phyloP scores from a whole-genome alignment of 2,888 invertebrate genomes.

The Bombylius discolor region DNA sequence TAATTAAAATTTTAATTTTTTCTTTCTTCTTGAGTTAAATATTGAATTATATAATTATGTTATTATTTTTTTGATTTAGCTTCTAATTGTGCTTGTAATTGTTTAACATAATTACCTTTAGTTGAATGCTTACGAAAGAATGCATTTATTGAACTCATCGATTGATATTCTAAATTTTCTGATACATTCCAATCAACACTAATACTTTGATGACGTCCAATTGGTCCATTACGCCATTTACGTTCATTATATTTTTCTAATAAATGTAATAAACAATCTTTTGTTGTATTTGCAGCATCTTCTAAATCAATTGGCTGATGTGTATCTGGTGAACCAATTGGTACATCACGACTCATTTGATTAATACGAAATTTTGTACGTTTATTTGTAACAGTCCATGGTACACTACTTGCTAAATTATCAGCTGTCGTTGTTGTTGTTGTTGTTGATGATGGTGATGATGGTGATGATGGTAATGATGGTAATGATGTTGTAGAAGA shows the following conservation, averaged over 20 bases:
- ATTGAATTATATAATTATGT: not conserved
- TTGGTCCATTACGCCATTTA: constrained; percentile 30
- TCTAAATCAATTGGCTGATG: constrained; percentile 41
- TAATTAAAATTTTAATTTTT: not conserved
- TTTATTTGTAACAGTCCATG: constrained; percentile 42
- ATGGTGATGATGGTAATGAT: not conserved
- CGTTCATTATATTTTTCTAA: constrained; percentile 59
- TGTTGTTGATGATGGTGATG: not conserved
- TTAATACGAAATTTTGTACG: constrained; percentile 52
- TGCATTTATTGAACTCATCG: constrained; percentile 68
- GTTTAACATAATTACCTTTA: constrained; percentile 26
- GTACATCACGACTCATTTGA: constrained; percentile 58
- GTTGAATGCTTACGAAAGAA: constrained; percentile 56
- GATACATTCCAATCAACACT: constrained; percentile 63
- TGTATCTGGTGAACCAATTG: constrained; percentile 46
- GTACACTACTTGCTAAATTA: constrained; percentile 27
- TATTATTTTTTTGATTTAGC: constrained; percentile 7
- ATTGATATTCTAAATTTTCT: constrained; percentile 59
- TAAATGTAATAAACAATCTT: constrained; percentile 60
- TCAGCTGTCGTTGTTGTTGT: not conserved
- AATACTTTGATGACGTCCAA: constrained; percentile 55
- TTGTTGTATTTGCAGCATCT: constrained; percentile 53
- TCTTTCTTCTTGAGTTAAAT: too few species aligned
- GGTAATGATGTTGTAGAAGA: constrained; percentile 2
- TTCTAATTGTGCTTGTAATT: constrained; percentile 33